These are phyloP conservation scores for Connochaetes taurinus DNA, from an alignment of 2,113 vertebrate species.

Conservation along the genomic window DNA sequence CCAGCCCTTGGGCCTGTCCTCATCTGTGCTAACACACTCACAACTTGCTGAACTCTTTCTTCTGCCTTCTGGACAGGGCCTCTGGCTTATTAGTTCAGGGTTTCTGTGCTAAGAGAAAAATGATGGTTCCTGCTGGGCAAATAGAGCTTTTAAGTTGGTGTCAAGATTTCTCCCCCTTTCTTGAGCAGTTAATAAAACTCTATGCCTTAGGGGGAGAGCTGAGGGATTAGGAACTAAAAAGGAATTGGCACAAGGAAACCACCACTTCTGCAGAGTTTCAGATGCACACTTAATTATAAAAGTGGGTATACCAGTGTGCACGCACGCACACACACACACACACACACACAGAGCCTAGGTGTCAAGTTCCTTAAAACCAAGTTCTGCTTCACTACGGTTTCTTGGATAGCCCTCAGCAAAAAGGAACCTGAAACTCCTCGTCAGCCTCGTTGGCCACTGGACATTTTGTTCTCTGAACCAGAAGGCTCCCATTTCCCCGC, in stretches of 20 bases:
- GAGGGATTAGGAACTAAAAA: slow-evolving; percentile 7
- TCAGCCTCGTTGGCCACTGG: neutral
- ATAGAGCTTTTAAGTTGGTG: slow-evolving; percentile 1
- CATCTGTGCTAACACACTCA: neutral
- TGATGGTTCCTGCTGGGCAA: neutral
- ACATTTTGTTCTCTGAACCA: neutral
- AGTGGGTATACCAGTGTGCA: neutral
- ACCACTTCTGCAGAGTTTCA: neutral
- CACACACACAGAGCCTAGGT: neutral
- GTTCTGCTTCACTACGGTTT: neutral
- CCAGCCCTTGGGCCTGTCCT: neutral
- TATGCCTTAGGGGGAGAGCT: neutral
- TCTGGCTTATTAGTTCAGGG: neutral
- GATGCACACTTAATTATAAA: neutral
- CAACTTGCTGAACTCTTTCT: neutral
- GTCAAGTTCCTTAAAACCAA: neutral
- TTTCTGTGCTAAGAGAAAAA: neutral
- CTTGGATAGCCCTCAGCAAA: neutral
- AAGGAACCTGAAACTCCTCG: neutral
- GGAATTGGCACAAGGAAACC: neutral
- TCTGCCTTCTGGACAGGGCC: neutral
- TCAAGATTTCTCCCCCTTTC: slow-evolving; percentile 1
- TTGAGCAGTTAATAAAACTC: slow-evolving; percentile 29
- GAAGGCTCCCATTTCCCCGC: neutral
- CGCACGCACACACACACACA: neutral